phyloP scores from a whole-genome alignment of 2,113 vertebrate species.

The Labrus mixtus region DNA sequence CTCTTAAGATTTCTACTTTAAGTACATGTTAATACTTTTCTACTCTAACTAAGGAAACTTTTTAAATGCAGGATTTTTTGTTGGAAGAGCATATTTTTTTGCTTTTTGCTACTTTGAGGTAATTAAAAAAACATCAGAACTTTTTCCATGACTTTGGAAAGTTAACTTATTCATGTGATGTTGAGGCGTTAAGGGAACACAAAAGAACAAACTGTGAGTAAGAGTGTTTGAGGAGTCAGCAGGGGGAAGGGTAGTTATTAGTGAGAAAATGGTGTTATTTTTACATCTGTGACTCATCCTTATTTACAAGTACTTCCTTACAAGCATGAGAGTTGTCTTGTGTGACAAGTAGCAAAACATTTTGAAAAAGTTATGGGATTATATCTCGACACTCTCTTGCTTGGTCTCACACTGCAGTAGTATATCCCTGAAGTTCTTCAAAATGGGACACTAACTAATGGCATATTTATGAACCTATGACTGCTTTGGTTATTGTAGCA shows the following conservation, averaged over 20 bases:
- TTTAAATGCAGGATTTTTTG: neutral
- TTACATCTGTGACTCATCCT: conserved; percentile 67
- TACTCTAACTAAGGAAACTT: neutral
- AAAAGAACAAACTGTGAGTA: conserved; percentile 56
- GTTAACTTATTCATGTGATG: conserved; percentile 45
- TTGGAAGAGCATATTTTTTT: neutral
- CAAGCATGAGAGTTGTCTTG: conserved; percentile 24
- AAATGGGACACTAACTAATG: conserved; percentile 50
- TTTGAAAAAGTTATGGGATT: conserved; percentile 26
- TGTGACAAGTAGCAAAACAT: conserved; percentile 45
- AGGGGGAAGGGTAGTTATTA: conserved; percentile 53
- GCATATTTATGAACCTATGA: conserved; percentile 55
- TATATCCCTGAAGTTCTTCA: conserved; percentile 16
- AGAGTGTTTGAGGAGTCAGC: conserved; percentile 54
- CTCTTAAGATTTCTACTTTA: neutral
- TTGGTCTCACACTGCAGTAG: conserved; percentile 29
- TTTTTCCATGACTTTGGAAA: conserved; percentile 4
- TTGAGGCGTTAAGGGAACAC: conserved; percentile 28
- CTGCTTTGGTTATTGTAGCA: conserved; percentile 12
- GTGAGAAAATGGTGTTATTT: conserved; percentile 63
- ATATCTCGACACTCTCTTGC: conserved; percentile 16
- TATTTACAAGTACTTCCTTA: conserved; percentile 41
- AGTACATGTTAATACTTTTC: neutral
- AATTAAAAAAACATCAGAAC: neutral
- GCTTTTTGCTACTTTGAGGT: neutral